A percentile compares a stretch with the other conserved stretches of the same genome.
Evolutionary conservation across 1,140 invertebrate genomes (phyloP).

Genomic region (Gonatopus flavifemur): DNA sequence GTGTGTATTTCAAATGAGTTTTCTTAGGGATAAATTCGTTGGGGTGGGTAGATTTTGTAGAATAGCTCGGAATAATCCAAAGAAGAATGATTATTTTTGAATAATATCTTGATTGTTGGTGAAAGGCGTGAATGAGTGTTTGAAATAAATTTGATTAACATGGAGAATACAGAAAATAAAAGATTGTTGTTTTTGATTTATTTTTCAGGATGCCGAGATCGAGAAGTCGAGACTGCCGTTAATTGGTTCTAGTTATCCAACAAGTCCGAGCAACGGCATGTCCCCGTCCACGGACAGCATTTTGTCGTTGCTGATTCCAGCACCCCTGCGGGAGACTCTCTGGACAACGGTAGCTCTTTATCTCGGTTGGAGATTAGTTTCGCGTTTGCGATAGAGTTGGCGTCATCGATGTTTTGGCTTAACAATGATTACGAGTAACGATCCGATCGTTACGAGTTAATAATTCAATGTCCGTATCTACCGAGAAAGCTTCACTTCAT

Average conservation of each 20-base stretch:
- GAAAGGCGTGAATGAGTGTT: too few relatives aligned
- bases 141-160: too few relatives aligned
- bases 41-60: too few relatives aligned
- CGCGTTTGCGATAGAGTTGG: slow-evolving; percentile 52
- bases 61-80: too few relatives aligned
- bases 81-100: too few relatives aligned
- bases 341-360: slow-evolving; percentile 57
- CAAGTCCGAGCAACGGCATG: slow-evolving; percentile 27
- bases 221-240: slow-evolving; percentile 50
- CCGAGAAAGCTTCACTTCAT: too few relatives aligned
- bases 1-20: too few relatives aligned
- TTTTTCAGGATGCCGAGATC: slow-evolving; percentile 51
- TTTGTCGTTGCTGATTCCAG: slow-evolving; percentile 49
- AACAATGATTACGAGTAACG: too few relatives aligned
- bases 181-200: neutral
- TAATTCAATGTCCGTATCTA: too few relatives aligned
- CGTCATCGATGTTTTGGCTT: neutral
- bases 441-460: too few relatives aligned
- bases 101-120: too few relatives aligned
- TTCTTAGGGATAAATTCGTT: too few relatives aligned
- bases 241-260: slow-evolving; percentile 37
- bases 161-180: neutral
- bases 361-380: slow-evolving; percentile 54
- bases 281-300: slow-evolving; percentile 45
- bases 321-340: slow-evolving; percentile 52